Evolutionary conservation across 2,113 vertebrate genomes (phyloP).

Genomic region (Ammodytes dubius): DNA sequence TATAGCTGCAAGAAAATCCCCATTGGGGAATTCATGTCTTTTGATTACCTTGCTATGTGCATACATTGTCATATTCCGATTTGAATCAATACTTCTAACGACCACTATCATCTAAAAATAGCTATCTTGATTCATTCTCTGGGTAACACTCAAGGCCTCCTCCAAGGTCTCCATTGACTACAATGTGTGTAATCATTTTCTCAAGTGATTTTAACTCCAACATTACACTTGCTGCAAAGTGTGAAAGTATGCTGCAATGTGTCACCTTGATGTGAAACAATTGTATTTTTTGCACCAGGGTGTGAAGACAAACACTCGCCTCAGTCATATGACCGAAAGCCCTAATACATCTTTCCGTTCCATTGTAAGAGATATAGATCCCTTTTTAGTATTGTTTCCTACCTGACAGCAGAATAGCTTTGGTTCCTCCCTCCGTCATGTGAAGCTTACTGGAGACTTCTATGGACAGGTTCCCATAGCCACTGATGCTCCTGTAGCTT

Average conservation of each 20-base stretch:
- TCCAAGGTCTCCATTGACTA: too few relatives aligned
- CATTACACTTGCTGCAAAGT: neutral
- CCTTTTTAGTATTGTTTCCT: neutral
- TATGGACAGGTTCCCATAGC: conserved; percentile 69
- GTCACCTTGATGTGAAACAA: conserved; percentile 8
- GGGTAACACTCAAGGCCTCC: too few relatives aligned
- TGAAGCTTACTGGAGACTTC: conserved; percentile 66
- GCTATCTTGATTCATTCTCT: too few relatives aligned
- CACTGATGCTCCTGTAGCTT: conserved; percentile 67
- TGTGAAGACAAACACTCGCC: conserved; percentile 14
- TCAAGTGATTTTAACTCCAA: too few relatives aligned
- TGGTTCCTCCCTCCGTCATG: conserved; percentile 72
- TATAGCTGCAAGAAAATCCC: too few relatives aligned
- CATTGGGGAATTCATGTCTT: too few relatives aligned
- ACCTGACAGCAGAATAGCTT: conserved; percentile 79
- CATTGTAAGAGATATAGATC: neutral
- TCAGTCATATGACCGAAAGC: neutral
- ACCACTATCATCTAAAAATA: too few relatives aligned
- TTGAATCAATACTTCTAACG: too few relatives aligned
- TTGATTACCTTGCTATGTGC: too few relatives aligned
- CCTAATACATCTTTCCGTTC: neutral
- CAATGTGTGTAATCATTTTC: too few relatives aligned
- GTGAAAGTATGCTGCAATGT: conserved; percentile 1
- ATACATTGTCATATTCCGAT: too few relatives aligned
- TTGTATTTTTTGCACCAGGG: neutral